Base-by-base conservation (phyloP, 2,797 vertebrate genomes). In the Anableps anableps region DNA sequence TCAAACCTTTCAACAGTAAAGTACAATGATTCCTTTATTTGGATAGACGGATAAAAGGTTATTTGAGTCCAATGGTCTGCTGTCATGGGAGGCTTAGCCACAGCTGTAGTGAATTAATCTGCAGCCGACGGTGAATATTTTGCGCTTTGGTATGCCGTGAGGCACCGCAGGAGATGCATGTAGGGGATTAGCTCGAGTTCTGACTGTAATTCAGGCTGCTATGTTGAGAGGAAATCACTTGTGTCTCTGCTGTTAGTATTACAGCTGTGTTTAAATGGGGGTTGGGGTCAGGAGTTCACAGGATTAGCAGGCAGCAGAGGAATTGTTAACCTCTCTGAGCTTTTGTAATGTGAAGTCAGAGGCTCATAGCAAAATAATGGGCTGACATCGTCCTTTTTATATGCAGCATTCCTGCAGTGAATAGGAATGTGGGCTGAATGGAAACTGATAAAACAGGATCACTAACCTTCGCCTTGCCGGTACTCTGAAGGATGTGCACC, bases 401-500 rank as follows among this genome's bases (percentile, higher is more conserved):
- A 75, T 31, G 60, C 29, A 64, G 31, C 66, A 45, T 76, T 45
- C 79, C 60, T 43, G 3, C 0, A 1, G 66, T 80, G 86, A 76
- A 45, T 14, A 23, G 8, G 41, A 75, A 81, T 0, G 14, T 36
- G 66, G 55, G 4, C 26, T 23, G 78, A 75, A 66, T 36, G 51
- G 23, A 78, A 38, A 80, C 11, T 45, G 75, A 81, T 34, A 5
- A 2, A 11, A 6, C 23, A 0, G 2, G 45, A 41, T 23, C 47
- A 91, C 96, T 90, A 89, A 99, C 99, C 98, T 99, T 99, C 82
- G 99, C 99, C 92, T 99, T 99, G 78, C 99, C 99, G 0, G 98
- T 99, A 95, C 99, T 99, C 96, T 99, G 99, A 31, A 99, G 96
- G 86, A 99, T 99, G 92, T 99, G 99, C 78, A 99, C 97, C 88